These are phyloP conservation scores for Cyclophora albipunctata DNA, from an alignment of 2,888 invertebrate genomes.

Conservation along the genomic window DNA sequence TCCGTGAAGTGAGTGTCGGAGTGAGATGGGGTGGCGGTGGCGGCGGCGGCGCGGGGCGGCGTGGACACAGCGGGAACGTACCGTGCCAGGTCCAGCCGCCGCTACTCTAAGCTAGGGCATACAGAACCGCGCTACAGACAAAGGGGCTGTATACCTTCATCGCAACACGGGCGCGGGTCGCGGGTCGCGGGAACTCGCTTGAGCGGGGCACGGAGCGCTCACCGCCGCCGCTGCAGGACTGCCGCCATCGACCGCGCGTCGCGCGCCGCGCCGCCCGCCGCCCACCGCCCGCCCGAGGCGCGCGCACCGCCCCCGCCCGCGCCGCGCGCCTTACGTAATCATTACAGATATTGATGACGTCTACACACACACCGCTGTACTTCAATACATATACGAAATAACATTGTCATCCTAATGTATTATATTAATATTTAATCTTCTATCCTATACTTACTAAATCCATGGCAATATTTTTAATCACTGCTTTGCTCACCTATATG, in stretches of 20 bases:
- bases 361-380: conserved; percentile 3
- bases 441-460: no score
- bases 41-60: conserved; percentile 21
- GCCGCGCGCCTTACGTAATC: conserved; percentile 26
- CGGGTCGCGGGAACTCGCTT: conserved; percentile 18
- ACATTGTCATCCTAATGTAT: no score
- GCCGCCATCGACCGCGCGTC: conserved; percentile 25
- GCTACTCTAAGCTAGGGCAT: conserved; percentile 51
- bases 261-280: conserved; percentile 10
- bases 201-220: conserved; percentile 23
- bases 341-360: conserved; percentile 9
- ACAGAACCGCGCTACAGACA: conserved; percentile 59
- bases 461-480: no score
- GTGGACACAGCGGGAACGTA: conserved; percentile 40
- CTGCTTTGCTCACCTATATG: no score
- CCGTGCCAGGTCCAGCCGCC: conserved; percentile 44
- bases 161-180: conserved; percentile 50
- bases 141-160: conserved; percentile 66
- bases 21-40: conserved; percentile 21
- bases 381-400: neutral
- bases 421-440: no score
- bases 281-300: conserved; percentile 12
- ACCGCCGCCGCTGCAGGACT: conserved; percentile 32
- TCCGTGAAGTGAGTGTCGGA: conserved; percentile 17
- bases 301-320: conserved; percentile 9